Conservation (phyloP, 92 coral and sea anemone genomes). For the Chrysogorgia sp. region DNA sequence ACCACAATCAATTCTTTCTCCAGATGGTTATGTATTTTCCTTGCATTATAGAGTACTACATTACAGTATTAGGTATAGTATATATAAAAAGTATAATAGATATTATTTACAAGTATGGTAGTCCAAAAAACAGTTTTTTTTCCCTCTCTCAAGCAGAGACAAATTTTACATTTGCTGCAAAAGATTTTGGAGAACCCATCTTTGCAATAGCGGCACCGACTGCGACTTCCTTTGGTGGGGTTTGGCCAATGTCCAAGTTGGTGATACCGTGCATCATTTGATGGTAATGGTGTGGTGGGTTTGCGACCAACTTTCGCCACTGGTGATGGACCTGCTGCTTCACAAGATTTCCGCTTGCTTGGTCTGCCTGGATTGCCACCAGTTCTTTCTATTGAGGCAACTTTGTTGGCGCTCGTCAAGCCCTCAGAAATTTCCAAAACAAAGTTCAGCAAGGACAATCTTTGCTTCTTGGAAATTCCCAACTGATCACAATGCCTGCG, state of each 20-base stretch:
- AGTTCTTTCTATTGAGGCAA: neutral
- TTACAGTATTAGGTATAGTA: no score
- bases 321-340: neutral
- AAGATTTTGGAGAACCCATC: constrained; percentile 33
- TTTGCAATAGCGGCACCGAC: no score
- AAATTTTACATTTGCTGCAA: constrained; percentile 36
- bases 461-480: constrained; percentile 17
- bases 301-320: constrained; percentile 35
- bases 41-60: no score
- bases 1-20: neutral
- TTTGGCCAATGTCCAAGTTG: constrained; percentile 43
- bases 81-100: no score
- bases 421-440: constrained; percentile 24
- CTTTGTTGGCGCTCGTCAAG: constrained; percentile 18
- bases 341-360: constrained; percentile 5
- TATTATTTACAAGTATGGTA: constrained; percentile 4
- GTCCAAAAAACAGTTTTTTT: constrained; percentile 41
- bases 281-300: constrained; percentile 35
- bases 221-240: constrained; percentile 20
- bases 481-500: constrained; percentile 25
- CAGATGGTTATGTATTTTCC: no score
- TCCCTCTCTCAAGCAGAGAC: constrained; percentile 39
- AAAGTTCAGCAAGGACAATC: constrained; percentile 16
- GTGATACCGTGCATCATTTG: constrained; percentile 16
- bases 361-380: constrained; percentile 27